Conservation (phyloP, 92 coral and sea anemone species). For the Chrysogorgia sp. region DNA sequence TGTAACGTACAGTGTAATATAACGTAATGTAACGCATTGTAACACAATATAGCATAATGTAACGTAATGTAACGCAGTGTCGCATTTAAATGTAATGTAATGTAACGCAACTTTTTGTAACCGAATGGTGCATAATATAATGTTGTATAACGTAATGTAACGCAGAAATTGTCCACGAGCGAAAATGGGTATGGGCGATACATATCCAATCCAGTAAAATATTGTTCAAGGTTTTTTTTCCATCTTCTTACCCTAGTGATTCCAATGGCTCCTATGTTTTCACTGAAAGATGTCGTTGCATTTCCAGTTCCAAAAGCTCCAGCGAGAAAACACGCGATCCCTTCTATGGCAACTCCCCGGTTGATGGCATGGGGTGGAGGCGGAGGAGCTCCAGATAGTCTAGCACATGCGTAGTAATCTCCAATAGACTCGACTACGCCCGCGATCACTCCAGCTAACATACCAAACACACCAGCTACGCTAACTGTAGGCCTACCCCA, state of each 20-base stretch:
- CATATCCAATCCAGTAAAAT: not conserved
- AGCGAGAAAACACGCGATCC: constrained; percentile 77
- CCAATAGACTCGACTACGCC: constrained; percentile 94
- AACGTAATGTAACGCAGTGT: too few species aligned
- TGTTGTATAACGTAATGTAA: too few species aligned
- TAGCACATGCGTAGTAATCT: constrained; percentile 97
- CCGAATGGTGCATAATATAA: too few species aligned
- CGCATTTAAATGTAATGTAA: too few species aligned
- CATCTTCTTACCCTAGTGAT: constrained; percentile 73
- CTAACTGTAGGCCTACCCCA: constrained; percentile 96
- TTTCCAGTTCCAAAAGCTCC: constrained; percentile 85
- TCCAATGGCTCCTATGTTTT: constrained; percentile 88
- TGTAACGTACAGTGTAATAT: too few species aligned
- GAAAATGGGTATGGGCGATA: too few species aligned
- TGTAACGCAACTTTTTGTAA: too few species aligned
- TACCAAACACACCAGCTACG: constrained; percentile 95
- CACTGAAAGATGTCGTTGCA: constrained; percentile 89
- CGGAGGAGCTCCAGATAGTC: constrained; percentile 94
- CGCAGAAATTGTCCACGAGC: too few species aligned
- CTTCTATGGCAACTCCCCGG: constrained; percentile 89
- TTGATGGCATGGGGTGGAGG: constrained; percentile 92
- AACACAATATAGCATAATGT: too few species aligned
- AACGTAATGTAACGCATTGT: too few species aligned
- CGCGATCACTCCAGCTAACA: constrained; percentile 91
- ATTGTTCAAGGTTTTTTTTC: too few species aligned